Base-by-base conservation (phyloP, 2,888 invertebrate genomes). In the Sarcophaga subvicina region DNA sequence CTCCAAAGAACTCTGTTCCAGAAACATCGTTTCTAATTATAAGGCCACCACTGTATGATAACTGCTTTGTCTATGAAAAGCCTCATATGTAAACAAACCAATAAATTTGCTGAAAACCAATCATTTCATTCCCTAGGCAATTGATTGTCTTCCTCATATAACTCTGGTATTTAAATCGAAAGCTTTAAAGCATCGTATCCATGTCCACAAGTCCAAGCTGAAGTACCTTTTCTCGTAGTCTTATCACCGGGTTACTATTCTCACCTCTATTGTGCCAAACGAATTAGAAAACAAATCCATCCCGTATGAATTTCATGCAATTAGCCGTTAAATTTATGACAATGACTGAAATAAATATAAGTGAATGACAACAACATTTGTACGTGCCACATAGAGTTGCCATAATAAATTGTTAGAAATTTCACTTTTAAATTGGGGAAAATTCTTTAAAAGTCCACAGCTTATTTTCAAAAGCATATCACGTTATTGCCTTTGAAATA, bases 321-420 rank as follows among this genome's bases (percentile, higher is more conserved):
- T 86, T 86, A 86, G 72, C 37, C 80, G 67, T 25, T 71, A 67
- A 63, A 86, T 80, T 80, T 83, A 75, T 83, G 76, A 73, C 70
- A 64, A 62, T 70, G 78, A 73, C 45, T 62, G 54, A 22, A 54
- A 83, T 67, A 63, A 72, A 67, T 54, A 67, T n/a, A 67, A 54
- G n/a, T 78, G 78, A n/a, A 37, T 45, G 72, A 22, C 62, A 62
- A 22, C 62, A 54, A 20, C 67, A 54, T 12, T 54, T 54, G 54
- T 75, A 75, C 45, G 67, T 60, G 45, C 25, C 4, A 11, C 4
- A 27, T 6, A 69, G 64, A 70, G 76, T 76, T 76, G 37, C 82
- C 76, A 76, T 17, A n/a, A 67, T 11, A 4, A 72, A 17, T 3
- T 54, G 14, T 54, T 14, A 54, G 4, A 54, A 54, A 54, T 54